Evolutionary conservation across 1,140 invertebrate genomes (phyloP), one percentile per base, ranked within the genome.

Genomic region (Drosophila nasuta): DNA sequence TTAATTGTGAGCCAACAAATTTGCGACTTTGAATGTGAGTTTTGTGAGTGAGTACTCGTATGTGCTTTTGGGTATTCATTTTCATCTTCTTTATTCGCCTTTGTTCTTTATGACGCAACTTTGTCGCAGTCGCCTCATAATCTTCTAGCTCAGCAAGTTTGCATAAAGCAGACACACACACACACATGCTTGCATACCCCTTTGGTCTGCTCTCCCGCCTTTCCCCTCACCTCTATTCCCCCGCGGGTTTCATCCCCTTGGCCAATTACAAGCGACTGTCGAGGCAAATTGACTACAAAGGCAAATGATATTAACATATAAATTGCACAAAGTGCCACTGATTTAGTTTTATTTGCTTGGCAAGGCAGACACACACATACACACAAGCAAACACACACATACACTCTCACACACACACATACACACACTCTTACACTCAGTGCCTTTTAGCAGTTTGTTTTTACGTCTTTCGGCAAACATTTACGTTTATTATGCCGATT

Each of bases 311-410:
- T 89, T 89, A 89, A 85, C 85, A 89, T 89, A 89, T 85, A 89
- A 89, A 89, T 89, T 89, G 81, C 78, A 81, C 85, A 90, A 89
- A 89, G 86, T 90, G 85, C 85, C 85, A 73, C 85, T 88, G 83
- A 88, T 88, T 88, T 81, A 81, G 81, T 88, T 88, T 81, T 74
- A 75, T 82, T 68, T 78, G 76, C 71, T 66, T 43, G 45, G 41
- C 56, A 51, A 6, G 25, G 5, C 43, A 46, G 13, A 64, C 45
- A 49, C 17, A 58, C 46, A 54, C 59, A 68, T 13, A 49, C 43
- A 35, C n/a, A 25, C 38, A 60, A 33, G n/a, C 10, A 46, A 13
- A 35, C 49, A 58, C 45, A 58, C 30, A 51, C 54, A 52, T 6
- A 35, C 30, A 20, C 20, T 20, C 20, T 13, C 11, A 66, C 11